phyloP scores from a whole-genome alignment of 2,113 vertebrate species.

The Hyperoodon ampullatus region DNA sequence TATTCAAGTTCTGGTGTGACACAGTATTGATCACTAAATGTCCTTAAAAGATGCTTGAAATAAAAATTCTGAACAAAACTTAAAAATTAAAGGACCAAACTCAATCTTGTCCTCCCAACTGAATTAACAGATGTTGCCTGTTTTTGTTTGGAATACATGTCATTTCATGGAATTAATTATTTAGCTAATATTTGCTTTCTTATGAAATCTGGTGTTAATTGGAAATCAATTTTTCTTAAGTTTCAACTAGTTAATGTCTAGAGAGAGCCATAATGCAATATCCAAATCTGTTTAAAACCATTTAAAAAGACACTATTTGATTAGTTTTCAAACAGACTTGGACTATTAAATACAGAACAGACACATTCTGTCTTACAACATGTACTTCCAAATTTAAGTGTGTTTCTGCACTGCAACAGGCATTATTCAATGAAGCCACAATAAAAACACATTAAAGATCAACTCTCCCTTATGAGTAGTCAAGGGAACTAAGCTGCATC shows the following conservation, averaged over 20 bases:
- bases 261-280: slow-evolving; percentile 58
- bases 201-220: slow-evolving; percentile 76
- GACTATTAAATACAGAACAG: slow-evolving; percentile 55
- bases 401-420: slow-evolving; percentile 52
- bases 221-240: slow-evolving; percentile 71
- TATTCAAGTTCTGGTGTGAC: slow-evolving; percentile 24
- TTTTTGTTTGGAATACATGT: slow-evolving; percentile 72
- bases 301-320: slow-evolving; percentile 54
- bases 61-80: slow-evolving; percentile 67
- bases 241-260: slow-evolving; percentile 73
- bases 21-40: slow-evolving; percentile 34
- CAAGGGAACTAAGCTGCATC: slow-evolving; percentile 27
- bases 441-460: slow-evolving; percentile 54
- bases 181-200: slow-evolving; percentile 77
- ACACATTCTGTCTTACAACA: slow-evolving; percentile 70
- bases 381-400: slow-evolving; percentile 55
- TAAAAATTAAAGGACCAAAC: slow-evolving; percentile 56
- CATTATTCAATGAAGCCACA: slow-evolving; percentile 53
- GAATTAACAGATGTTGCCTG: slow-evolving; percentile 70
- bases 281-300: slow-evolving; percentile 68
- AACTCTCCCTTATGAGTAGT: slow-evolving; percentile 11
- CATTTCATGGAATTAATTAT: slow-evolving; percentile 68
- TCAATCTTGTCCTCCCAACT: slow-evolving; percentile 52
- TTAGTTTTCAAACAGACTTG: slow-evolving; percentile 65
- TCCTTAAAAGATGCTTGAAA: slow-evolving; percentile 47